phyloP scores from a whole-genome alignment of 1,140 invertebrate genomes.

The Saccostrea cuccullata region DNA sequence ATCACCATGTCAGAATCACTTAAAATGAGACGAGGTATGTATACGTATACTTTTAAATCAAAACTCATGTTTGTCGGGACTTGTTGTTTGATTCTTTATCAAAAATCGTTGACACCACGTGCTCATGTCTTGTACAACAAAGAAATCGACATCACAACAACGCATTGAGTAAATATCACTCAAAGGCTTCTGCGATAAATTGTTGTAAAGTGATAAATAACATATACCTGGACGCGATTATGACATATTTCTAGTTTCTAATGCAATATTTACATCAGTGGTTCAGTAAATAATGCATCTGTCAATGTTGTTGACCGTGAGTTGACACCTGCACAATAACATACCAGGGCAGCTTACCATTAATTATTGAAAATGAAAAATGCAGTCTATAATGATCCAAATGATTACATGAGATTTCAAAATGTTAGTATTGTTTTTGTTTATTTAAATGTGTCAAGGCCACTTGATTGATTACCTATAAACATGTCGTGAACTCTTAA shows the following conservation, averaged over 20 bases:
- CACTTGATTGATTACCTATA: neutral
- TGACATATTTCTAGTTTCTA: neutral
- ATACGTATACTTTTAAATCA: neutral
- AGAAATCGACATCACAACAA: constrained; percentile 24
- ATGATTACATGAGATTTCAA: neutral
- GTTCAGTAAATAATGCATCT: neutral
- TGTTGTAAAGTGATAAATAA: neutral
- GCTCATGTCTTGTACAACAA: constrained; percentile 19
- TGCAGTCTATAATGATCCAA: neutral
- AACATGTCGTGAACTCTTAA: neutral
- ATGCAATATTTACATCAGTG: neutral
- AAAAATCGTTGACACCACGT: constrained; percentile 33
- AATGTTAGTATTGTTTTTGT: neutral
- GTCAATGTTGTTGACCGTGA: constrained; percentile 22
- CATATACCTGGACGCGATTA: neutral
- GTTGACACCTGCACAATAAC: constrained; percentile 16
- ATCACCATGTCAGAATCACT: constrained; percentile 21
- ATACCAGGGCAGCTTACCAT: neutral
- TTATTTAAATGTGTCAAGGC: neutral
- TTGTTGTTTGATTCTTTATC: constrained; percentile 17
- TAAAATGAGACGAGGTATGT: constrained; percentile 33
- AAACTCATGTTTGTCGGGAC: constrained; percentile 2
- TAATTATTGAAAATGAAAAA: neutral
- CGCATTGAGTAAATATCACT: neutral
- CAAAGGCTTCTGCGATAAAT: neutral